Evolutionary conservation across 2,797 vertebrate genomes (phyloP).

Genomic region (Syngnathus acus): DNA sequence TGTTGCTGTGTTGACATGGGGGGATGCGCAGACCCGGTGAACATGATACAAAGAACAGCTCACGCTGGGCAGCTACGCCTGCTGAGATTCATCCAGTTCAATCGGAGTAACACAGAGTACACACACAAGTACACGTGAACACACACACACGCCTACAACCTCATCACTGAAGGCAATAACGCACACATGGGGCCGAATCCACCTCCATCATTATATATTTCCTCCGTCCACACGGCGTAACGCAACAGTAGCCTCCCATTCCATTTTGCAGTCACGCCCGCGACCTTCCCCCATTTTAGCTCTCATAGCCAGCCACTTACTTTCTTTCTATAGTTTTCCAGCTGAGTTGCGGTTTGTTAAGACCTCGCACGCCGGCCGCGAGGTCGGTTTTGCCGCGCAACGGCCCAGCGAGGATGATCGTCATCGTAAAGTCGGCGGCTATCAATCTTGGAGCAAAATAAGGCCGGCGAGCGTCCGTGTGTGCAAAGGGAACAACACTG

Average conservation of each 20-base stretch:
- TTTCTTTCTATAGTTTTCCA: constrained; percentile 36
- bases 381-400: constrained; percentile 14
- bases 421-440: constrained; percentile 48
- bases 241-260: constrained; percentile 56
- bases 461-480: constrained; percentile 24
- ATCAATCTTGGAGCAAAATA: constrained; percentile 63
- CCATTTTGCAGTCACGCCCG: constrained; percentile 48
- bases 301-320: constrained; percentile 28
- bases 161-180: not conserved
- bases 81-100: not conserved
- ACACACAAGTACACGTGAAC: not conserved
- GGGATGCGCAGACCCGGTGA: not conserved
- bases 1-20: not conserved
- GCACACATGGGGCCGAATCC: not conserved
- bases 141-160: not conserved
- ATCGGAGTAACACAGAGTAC: constrained; percentile 1
- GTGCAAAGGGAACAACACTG: not conserved
- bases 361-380: constrained; percentile 29
- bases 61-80: too few species aligned
- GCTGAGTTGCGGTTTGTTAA: constrained; percentile 41
- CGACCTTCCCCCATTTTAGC: constrained; percentile 12
- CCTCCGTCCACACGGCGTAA: constrained; percentile 51
- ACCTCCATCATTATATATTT: constrained; percentile 2
- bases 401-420: constrained; percentile 42
- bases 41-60: not conserved